Evolutionary conservation across 2,797 vertebrate species (phyloP), one percentile per base, ranked within the genome.

Genomic region (Harpagifer antarcticus): DNA sequence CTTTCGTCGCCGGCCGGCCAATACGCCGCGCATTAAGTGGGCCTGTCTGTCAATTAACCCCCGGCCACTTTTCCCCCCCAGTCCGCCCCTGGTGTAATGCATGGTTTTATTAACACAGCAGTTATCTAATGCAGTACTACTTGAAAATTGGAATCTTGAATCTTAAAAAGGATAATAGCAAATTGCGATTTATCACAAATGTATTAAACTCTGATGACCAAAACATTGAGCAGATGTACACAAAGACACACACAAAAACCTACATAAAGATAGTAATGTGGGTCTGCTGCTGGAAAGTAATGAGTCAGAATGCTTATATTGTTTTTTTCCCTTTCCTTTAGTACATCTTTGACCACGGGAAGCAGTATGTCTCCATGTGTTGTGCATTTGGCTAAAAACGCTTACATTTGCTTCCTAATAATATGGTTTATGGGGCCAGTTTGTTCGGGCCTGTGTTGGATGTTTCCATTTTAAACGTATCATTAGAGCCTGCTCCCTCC

Each of bases 401-500:
- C 87, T 90, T 88, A 78, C 85, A 75, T 88, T 86, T 84, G 89
- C 90, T 92, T 91, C 90, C 88, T 93, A 92, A 93, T 91, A 88
- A 85, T 84, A 89, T 80, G 90, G 83, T 92, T 93, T 91, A 93
- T 62, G 69, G 82, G 86, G 88, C 89, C 90, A 81, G 83, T 82
- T 77, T 87, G 72, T 86, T 77, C 64, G 68, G 83, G 85, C 82
- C 63, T 50, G 76, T 44, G 58, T 84, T 90, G 86, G 79, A 92
- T 90, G 89, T 94, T 93, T 94, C 93, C 93, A 93, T 93, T 89
- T 91, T 69, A 89, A 93, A 91, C 82, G 45, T 81, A 88, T 93
- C 91, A 93, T 94, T 93, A 94, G 86, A 71, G 74, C 74, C 49
- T 12, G 68, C 83, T 85, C 71, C 56, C 82, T 61, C 71, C 78